phyloP scores from a whole-genome alignment of 2,797 vertebrate species.

The Pseudochirops cupreus region DNA sequence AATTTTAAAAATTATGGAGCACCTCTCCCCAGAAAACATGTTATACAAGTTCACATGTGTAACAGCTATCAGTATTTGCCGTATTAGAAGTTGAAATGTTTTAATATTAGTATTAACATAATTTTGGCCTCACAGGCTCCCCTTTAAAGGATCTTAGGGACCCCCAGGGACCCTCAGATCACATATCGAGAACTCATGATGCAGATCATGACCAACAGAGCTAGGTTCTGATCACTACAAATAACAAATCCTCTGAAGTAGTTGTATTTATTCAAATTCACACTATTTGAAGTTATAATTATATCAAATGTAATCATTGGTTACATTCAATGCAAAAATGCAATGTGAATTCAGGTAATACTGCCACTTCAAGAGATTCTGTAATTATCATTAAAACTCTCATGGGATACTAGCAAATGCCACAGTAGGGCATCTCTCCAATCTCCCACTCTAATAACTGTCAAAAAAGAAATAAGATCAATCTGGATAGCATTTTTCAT shows the following conservation, averaged over 20 bases:
- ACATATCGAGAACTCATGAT: too few species aligned
- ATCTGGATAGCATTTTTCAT: background rate
- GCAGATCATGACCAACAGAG: too few species aligned
- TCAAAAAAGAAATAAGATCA: background rate
- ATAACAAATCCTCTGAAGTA: background rate
- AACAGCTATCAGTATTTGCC: too few species aligned
- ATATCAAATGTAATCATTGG: background rate
- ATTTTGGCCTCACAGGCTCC: too few species aligned
- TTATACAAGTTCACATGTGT: too few species aligned
- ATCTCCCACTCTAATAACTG: background rate
- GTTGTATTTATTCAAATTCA: background rate
- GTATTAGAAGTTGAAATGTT: too few species aligned
- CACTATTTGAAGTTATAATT: background rate
- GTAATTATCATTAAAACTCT: background rate
- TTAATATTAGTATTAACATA: too few species aligned
- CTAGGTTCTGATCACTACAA: background rate
- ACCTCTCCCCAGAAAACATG: too few species aligned
- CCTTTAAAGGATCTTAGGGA: too few species aligned
- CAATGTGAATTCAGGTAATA: background rate
- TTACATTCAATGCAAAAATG: background rate
- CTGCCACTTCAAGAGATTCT: background rate
- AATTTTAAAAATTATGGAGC: too few species aligned
- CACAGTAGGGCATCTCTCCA: background rate
- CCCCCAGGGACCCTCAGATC: too few species aligned
- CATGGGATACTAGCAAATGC: background rate